Evolutionary conservation across 2,888 invertebrate genomes (phyloP), one percentile per base, ranked within the genome.

Genomic region (Conus canariensis): DNA sequence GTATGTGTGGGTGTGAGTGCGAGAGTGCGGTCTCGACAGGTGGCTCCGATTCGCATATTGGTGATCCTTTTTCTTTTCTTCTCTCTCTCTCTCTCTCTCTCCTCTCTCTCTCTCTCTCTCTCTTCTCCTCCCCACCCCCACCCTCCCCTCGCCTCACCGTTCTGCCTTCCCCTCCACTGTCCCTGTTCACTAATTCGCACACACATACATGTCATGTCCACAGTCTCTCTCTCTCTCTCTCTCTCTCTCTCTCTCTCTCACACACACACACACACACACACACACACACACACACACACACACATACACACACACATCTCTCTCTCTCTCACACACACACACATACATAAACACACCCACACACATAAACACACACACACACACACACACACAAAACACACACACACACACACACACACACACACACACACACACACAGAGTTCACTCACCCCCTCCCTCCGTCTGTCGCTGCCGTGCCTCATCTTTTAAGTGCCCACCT

Each of bases 341-440:
- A 74, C 74, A 74, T 25, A 74, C 25, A 74, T 9, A 74, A 0
- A 70, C 70, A 22, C 70, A 12, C 64, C 0, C 16, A 64, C 60
- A 64, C 16, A 64, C 60, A 64, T 3, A 64, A 0, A 64, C 60
- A 64, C 60, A 70, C 70, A 70, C 70, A 70, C 5, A 70, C 70
- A 70, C 70, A 70, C 3, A 70, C 70, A 70, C 70, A 70, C 70
- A 70, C 70, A n/a, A n/a, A n/a, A 70, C 70, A 70, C 70, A 64
- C 70, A 70, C 70, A 70, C 74, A 74, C 74, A 74, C 74, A 74
- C 74, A 74, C 74, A n/a, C 74, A 74, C 74, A 74, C 74, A 74
- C 74, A n/a, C 74, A n/a, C n/a, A 22, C 25, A 8, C 5, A 74
- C 74, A 74, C n/a, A 22, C 74, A 22, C 70, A n/a, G 5, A 74